Evolutionary conservation across 1,140 invertebrate species (phyloP), one percentile per base, ranked within the genome.

Genomic region (Epicauta chinensis): DNA sequence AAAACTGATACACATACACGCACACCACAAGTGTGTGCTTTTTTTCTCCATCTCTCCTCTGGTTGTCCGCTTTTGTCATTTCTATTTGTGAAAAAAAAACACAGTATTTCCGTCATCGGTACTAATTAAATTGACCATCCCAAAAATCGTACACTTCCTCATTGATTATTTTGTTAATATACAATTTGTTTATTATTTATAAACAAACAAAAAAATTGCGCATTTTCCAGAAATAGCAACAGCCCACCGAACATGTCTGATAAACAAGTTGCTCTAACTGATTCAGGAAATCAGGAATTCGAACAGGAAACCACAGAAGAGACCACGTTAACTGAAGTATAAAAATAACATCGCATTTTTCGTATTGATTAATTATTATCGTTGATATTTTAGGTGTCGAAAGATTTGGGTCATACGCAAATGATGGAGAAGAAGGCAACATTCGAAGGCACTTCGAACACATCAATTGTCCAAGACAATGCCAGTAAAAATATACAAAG

Each of bases 371-470:
- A n/a, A n/a, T n/a, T n/a, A n/a, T n/a, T 15, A 39, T n/a, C 23
- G 23, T 23, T 23, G 4, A 5, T 23, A 7, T 23, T 62, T 65
- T 46, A 70, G 68, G 52, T 58, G 10, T 44, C 37, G 16, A 65
- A 68, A 52, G 66, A 70, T 47, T 42, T 64, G 14, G 68, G 66
- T 3, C 53, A 66, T 40, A 63, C 62, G 6, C 62, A 70, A 53
- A 59, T 62, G 16, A 49, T 57, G 14, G 66, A 70, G 36, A 64
- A 67, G 40, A 56, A 49, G 4, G 67, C 66, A 3, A 60, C 60
- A 2, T 70, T 65, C 51, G 64, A 68, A 31, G 63, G 60, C 9
- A 58, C 59, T 16, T 56, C 65, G 39, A 61, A 61, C 16, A 59
- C 59, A 9, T 66, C 64, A 9, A 49, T 69, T 12, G 55, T 66